Percentiles rank a stretch among this genome's conserved stretches.
phyloP scores from a whole-genome alignment of 2,888 invertebrate species.

The Elysia crispata region DNA sequence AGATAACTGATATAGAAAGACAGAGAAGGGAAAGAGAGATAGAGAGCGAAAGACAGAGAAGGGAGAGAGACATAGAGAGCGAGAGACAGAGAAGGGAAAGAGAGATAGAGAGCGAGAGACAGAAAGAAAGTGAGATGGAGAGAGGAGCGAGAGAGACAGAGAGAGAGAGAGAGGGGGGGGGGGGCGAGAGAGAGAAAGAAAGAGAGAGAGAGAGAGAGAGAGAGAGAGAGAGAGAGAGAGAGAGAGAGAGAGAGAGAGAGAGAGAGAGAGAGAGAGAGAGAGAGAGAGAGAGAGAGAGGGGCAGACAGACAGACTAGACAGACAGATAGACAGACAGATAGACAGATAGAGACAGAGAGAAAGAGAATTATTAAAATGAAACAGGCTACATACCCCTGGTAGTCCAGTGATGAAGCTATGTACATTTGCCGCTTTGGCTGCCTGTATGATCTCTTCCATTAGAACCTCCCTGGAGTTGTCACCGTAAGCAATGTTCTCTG shows the following conservation, averaged over 20 bases:
- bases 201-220: neutral
- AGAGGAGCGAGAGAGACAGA: neutral
- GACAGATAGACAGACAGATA: neutral
- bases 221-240: neutral
- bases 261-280: neutral
- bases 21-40: too few species aligned
- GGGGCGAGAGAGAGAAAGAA: neutral
- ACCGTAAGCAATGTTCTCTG: slow-evolving; percentile 95
- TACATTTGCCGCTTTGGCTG: slow-evolving; percentile 88
- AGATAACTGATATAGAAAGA: too few species aligned
- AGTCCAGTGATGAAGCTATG: slow-evolving; percentile 88
- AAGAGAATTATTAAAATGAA: neutral
- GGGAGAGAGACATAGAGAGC: too few species aligned
- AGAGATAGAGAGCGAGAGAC: too few species aligned
- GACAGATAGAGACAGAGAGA: neutral
- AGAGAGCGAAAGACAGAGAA: too few species aligned
- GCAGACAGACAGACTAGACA: neutral
- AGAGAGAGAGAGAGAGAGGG: neutral
- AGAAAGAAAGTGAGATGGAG: neutral
- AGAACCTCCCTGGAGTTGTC: slow-evolving; percentile 84
- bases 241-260: neutral
- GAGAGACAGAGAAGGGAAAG: too few species aligned
- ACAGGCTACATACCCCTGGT: slow-evolving; percentile 79
- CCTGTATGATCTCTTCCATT: slow-evolving; percentile 85
- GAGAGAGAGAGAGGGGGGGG: neutral